phyloP scores from a whole-genome alignment of 2,797 vertebrate genomes.

The Lophotriccus pileatus region DNA sequence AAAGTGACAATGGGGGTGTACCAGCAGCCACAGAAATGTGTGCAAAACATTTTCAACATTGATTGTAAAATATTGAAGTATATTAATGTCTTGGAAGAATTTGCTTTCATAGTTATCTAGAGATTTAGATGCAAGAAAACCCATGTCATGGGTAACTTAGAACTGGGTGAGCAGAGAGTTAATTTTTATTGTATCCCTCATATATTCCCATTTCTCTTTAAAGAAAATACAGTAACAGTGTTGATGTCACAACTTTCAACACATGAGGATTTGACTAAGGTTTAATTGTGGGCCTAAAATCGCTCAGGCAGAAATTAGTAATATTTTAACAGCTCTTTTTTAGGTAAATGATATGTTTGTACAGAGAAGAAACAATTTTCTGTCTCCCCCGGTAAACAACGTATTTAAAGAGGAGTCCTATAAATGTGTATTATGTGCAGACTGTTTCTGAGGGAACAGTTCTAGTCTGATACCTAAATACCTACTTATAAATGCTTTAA shows the following conservation, averaged over 20 bases:
- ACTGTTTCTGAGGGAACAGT: not conserved
- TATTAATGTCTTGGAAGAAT: not conserved
- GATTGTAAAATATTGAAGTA: not conserved
- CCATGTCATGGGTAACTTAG: not conserved
- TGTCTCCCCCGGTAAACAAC: not conserved
- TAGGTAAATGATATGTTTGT: not conserved
- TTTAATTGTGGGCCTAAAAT: not conserved
- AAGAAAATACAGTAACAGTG: not conserved
- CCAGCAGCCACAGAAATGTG: not conserved
- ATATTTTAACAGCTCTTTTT: not conserved
- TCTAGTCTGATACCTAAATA: not conserved
- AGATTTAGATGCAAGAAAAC: not conserved
- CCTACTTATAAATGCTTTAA: slow-evolving; percentile 13
- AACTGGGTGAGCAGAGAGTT: not conserved
- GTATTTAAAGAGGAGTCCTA: not conserved
- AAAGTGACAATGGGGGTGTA: not conserved
- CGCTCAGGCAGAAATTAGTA: not conserved
- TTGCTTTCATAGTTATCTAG: not conserved
- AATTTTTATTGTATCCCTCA: not conserved
- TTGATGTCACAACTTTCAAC: not conserved
- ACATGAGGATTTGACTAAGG: not conserved
- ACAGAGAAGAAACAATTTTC: not conserved
- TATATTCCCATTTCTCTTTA: not conserved
- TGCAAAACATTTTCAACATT: not conserved
- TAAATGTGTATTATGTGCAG: not conserved